These are phyloP conservation scores for Malacosoma neustria DNA, from an alignment of 2,888 invertebrate genomes.

Conservation along the genomic window DNA sequence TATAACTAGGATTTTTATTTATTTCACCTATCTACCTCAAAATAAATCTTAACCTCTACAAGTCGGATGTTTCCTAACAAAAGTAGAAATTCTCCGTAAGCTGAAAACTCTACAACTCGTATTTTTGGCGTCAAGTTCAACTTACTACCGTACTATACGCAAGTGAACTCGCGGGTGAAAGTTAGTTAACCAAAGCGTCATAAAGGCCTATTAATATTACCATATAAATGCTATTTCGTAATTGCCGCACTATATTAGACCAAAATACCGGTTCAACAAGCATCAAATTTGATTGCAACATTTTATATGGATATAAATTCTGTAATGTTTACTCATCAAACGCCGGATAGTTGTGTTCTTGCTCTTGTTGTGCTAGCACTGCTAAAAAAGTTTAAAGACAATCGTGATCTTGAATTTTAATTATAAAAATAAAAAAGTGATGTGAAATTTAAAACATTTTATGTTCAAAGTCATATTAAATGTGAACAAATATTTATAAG, in stretches of 20 bases:
- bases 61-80: no score
- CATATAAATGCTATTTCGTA: neutral
- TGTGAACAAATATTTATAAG: no score
- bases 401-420: neutral
- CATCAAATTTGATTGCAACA: constrained; percentile 1
- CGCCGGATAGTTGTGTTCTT: neutral
- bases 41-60: no score
- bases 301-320: neutral
- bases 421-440: neutral
- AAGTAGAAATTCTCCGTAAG: no score
- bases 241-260: neutral
- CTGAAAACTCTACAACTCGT: no score
- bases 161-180: neutral
- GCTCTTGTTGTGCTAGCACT: constrained; percentile 1
- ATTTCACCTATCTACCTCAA: no score
- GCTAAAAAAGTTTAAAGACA: neutral
- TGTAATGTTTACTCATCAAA: neutral
- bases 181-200: neutral
- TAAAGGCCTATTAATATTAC: neutral
- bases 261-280: neutral
- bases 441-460: no score
- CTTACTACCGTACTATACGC: no score
- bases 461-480: no score
- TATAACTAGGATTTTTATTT: no score
- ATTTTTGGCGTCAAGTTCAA: no score